phyloP scores from a whole-genome alignment of 2,888 invertebrate species.

The Andrena praecox region DNA sequence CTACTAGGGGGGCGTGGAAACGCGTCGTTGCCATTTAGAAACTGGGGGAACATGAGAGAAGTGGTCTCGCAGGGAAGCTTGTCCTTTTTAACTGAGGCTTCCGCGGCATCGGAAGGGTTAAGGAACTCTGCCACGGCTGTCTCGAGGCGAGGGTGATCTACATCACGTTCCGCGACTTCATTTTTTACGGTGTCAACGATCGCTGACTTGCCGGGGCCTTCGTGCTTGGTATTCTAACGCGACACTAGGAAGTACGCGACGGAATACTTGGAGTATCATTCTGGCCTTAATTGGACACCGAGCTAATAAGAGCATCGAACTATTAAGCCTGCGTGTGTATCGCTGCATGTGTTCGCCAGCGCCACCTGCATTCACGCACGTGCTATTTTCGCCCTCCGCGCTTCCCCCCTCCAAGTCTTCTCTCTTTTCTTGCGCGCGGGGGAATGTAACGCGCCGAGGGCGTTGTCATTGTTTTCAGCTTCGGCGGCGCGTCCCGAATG shows the following conservation, averaged over 20 bases:
- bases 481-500: neutral
- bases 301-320: conserved; percentile 72
- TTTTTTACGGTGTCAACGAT: conserved; percentile 55
- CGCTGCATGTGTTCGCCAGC: conserved; percentile 54
- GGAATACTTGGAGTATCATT: conserved; percentile 68
- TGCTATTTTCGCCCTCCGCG: conserved; percentile 20
- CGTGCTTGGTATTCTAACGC: conserved; percentile 75
- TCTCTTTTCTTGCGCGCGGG: neutral
- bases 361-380: conserved; percentile 38
- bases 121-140: neutral
- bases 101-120: neutral
- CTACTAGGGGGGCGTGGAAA: too few species aligned
- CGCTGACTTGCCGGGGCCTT: conserved; percentile 27
- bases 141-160: neutral
- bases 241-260: conserved; percentile 77
- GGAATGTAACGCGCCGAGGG: neutral
- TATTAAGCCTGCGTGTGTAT: conserved; percentile 54
- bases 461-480: neutral
- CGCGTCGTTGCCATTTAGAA: too few species aligned
- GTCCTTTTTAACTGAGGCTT: neutral
- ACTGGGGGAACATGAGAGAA: neutral
- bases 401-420: neutral
- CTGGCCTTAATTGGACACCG: conserved; percentile 78
- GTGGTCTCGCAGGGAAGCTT: neutral
- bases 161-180: conserved; percentile 21